A percentile compares a stretch with the other conserved stretches of the same genome.
phyloP scores from a whole-genome alignment of 2,888 invertebrate species.

The Bugulina stolonifera region DNA sequence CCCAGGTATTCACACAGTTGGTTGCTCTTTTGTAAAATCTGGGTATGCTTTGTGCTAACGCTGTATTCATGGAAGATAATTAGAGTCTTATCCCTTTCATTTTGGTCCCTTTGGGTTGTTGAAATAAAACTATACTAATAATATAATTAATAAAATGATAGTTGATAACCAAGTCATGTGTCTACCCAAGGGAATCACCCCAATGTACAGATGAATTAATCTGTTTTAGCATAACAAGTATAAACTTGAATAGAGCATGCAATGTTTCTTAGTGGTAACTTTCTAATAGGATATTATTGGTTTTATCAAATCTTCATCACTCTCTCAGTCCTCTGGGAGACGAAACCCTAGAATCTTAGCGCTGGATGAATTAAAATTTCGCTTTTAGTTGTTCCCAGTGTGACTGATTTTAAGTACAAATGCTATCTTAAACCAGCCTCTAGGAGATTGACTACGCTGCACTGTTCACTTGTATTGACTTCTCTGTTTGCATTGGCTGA shows the following conservation, averaged over 20 bases:
- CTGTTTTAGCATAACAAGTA: not conserved
- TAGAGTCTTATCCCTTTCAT: constrained; percentile 10
- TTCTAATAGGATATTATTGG: constrained; percentile 1
- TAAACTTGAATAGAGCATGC: constrained; percentile 21
- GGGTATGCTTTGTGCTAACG: constrained; percentile 12
- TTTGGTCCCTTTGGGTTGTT: not conserved
- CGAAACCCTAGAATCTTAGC: constrained; percentile 10
- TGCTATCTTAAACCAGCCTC: not conserved
- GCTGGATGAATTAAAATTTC: constrained; percentile 22
- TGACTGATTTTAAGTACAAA: not conserved
- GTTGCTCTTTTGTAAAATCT: constrained; percentile 14
- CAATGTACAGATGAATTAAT: not conserved
- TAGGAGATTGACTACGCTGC: not conserved
- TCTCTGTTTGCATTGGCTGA: constrained; percentile 5
- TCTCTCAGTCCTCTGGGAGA: not conserved
- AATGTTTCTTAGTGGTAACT: not conserved
- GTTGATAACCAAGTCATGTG: not conserved
- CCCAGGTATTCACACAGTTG: not conserved
- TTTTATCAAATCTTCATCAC: constrained; percentile 13
- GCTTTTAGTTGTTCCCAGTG: constrained; percentile 4
- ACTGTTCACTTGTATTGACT: not conserved
- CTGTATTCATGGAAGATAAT: constrained; percentile 10
- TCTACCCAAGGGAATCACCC: not conserved
- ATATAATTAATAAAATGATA: constrained; percentile 14
- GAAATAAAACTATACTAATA: constrained; percentile 8